A percentile compares a stretch with the other conserved stretches of the same genome.
phyloP scores from a whole-genome alignment of 2,113 vertebrate species.

The Phocoena sinus region DNA sequence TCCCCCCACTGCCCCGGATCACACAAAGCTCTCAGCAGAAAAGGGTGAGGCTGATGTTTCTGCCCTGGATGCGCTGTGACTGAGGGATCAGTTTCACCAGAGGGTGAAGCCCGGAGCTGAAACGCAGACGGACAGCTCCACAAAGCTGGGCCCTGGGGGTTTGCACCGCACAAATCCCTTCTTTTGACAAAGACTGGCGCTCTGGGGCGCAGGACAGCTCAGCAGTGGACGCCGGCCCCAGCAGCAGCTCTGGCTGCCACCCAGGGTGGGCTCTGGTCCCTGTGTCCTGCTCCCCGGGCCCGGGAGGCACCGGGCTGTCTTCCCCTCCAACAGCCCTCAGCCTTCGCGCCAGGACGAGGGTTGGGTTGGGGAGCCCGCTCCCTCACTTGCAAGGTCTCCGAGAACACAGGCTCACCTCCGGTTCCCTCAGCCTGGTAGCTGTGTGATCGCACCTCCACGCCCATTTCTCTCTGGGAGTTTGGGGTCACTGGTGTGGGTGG shows the following conservation, averaged over 20 bases:
- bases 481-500: neutral
- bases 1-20: neutral
- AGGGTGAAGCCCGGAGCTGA: neutral
- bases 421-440: neutral
- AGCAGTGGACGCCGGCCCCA: neutral
- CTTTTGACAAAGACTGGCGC: constrained; percentile 40
- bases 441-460: too few relatives aligned
- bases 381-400: neutral
- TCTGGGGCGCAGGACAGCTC: neutral
- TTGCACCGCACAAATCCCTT: constrained; percentile 21
- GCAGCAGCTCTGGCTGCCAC: neutral
- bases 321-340: neutral
- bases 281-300: neutral
- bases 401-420: neutral
- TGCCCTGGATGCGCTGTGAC: neutral
- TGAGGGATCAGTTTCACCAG: neutral
- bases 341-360: neutral
- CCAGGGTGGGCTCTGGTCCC: neutral
- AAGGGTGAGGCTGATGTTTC: neutral
- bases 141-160: neutral
- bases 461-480: neutral
- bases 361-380: neutral
- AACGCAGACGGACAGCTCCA: constrained; percentile 45
- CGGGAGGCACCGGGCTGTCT: neutral
- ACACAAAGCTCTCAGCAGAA: neutral